Evolutionary conservation across 2,113 vertebrate species (phyloP).

Genomic region (Hyla sarda): DNA sequence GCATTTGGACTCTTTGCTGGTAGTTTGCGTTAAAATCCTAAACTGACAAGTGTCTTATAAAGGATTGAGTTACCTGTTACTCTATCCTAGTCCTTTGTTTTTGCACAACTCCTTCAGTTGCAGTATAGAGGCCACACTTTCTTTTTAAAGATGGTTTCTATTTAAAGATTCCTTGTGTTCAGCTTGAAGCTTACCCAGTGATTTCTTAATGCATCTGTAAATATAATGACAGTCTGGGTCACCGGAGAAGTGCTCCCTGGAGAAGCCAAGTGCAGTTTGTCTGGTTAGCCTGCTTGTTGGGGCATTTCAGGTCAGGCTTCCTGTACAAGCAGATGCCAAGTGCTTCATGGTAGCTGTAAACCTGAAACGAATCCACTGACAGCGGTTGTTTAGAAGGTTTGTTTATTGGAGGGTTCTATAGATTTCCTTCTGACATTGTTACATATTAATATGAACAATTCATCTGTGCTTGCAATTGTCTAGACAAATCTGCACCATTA

Average conservation of each 20-base stretch:
- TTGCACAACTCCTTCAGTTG: not conserved
- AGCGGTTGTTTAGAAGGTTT: too few relatives aligned
- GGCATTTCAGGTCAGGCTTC: not conserved
- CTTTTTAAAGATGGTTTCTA: not conserved
- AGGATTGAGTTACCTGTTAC: not conserved
- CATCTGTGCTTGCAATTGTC: too few relatives aligned
- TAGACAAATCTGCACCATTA: too few relatives aligned
- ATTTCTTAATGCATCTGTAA: slow-evolving; percentile 1
- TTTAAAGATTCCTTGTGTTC: not conserved
- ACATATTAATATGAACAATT: too few relatives aligned
- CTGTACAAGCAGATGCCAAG: not conserved
- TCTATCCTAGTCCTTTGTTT: not conserved
- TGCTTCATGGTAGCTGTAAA: not conserved
- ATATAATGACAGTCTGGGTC: not conserved
- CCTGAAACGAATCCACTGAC: too few relatives aligned
- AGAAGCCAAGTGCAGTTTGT: not conserved
- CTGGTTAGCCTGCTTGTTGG: not conserved
- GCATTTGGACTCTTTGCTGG: not conserved
- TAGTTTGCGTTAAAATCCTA: not conserved
- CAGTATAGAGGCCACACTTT: not conserved
- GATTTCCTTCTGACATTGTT: too few relatives aligned
- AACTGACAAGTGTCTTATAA: not conserved
- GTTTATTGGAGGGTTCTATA: too few relatives aligned
- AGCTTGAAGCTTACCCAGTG: not conserved
- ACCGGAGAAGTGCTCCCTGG: not conserved